These are phyloP conservation scores for Caenorhabditis sp. DNA, from an alignment of 2,888 invertebrate species.

Conservation along the genomic window DNA sequence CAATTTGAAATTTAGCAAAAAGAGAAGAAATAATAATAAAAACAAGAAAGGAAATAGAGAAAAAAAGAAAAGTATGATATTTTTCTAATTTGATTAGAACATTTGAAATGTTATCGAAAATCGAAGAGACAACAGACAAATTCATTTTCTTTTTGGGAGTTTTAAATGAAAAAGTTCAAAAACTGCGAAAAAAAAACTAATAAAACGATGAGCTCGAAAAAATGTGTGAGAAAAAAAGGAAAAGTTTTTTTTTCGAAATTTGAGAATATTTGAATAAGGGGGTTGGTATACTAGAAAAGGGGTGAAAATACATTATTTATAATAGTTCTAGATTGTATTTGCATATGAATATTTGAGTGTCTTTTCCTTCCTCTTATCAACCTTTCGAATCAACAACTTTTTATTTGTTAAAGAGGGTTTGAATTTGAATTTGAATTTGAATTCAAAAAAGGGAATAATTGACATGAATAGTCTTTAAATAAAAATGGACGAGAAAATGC, in stretches of 20 bases:
- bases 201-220: background rate
- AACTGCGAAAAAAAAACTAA: background rate
- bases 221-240: background rate
- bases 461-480: background rate
- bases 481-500: background rate
- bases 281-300: no score
- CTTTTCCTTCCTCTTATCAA: background rate
- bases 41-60: background rate
- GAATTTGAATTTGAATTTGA: no score
- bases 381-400: background rate
- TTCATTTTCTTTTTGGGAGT: background rate
- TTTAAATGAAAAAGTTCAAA: no score
- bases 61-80: background rate
- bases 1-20: no score
- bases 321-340: background rate
- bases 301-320: background rate
- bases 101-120: background rate
- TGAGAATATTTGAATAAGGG: background rate
- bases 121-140: background rate
- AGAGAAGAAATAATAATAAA: background rate
- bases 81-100: background rate
- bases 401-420: background rate
- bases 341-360: background rate
- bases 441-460: no score
- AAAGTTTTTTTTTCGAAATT: background rate